Evolutionary conservation across 2,113 vertebrate species (phyloP), one percentile per base, ranked within the genome.

Genomic region (Silurus glanis): DNA sequence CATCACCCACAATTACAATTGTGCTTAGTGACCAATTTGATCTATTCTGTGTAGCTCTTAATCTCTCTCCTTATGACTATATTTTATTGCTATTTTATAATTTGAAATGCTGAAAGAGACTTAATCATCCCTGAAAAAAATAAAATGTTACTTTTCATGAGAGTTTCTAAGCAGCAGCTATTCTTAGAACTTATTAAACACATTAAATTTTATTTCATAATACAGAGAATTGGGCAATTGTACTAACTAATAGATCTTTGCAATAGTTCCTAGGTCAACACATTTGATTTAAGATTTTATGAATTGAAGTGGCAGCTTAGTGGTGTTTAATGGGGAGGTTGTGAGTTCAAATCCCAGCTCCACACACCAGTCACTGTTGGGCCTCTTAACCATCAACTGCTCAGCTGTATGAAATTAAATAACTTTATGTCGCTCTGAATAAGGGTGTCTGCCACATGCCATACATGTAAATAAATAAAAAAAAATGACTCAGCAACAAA

Each of bases 31-130:
- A 51, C 61, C 45, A 14, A 58, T 12, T 6, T 49, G 2, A 17
- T n/a, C n/a, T 78, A 69, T 80, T 84, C 10, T 79, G 87, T 92
- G 93, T 91, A 90, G 92, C 92, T 89, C 76, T 58, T 45, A n/a
- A 56, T 12, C 16, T 74, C 80, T 72, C 53, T 78, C 71, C 6
- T 16, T 25, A 6, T 51, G 67, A 78, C 14, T 75, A 9, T 82
- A 62, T 85, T 80, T 58, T 58, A 58, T 37, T 37, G 37, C n/a
- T 9, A 61, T 62, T 59, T 9, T n/a, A 55, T 14, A 71, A 49
- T 56, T 19, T 19, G 28, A 83, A 56, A 69, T n/a, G 28, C 45
- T 82, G 71, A 78, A 23, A n/a, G 58, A 86, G 45, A 76, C 6
- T 19, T 21, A 83, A 71, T 85, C 71, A 86, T 61, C 62, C 72